Evolutionary conservation across 2,797 vertebrate species (phyloP).

Genomic region (Intellagama lesueurii): DNA sequence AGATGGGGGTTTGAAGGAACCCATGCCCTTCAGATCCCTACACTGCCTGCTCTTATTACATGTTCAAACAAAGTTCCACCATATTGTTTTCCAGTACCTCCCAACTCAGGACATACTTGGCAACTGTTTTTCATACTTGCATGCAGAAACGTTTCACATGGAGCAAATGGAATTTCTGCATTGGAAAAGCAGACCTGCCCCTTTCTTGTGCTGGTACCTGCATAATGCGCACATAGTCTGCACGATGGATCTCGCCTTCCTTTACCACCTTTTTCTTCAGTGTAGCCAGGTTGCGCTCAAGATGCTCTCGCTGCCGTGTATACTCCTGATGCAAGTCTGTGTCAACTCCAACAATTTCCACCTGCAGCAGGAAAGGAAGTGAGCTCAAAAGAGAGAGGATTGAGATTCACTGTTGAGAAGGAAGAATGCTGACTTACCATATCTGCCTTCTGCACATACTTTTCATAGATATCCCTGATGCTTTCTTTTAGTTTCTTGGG

Average conservation of each 20-base stretch:
- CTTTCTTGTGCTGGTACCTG: slow-evolving; percentile 78
- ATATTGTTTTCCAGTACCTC: not conserved
- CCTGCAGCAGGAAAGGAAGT: slow-evolving; percentile 74
- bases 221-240: slow-evolving; percentile 83
- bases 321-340: slow-evolving; percentile 82
- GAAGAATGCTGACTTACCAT: slow-evolving; percentile 78
- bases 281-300: slow-evolving; percentile 84
- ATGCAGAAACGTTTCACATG: not conserved
- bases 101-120: not conserved
- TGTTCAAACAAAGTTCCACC: not conserved
- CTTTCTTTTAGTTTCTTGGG: slow-evolving; percentile 86
- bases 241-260: slow-evolving; percentile 82
- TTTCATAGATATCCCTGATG: slow-evolving; percentile 81
- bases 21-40: not conserved
- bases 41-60: not conserved
- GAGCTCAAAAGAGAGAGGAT: not conserved
- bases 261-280: slow-evolving; percentile 84
- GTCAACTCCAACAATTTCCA: slow-evolving; percentile 79
- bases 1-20: not conserved
- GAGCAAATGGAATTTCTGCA: not conserved
- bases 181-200: not conserved
- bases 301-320: slow-evolving; percentile 80
- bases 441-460: slow-evolving; percentile 81
- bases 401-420: not conserved
- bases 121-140: not conserved